Percentiles rank a stretch among this genome's conserved stretches.
Conservation (phyloP, 2,113 vertebrate genomes). For the Trichomycterus rosablanca region DNA sequence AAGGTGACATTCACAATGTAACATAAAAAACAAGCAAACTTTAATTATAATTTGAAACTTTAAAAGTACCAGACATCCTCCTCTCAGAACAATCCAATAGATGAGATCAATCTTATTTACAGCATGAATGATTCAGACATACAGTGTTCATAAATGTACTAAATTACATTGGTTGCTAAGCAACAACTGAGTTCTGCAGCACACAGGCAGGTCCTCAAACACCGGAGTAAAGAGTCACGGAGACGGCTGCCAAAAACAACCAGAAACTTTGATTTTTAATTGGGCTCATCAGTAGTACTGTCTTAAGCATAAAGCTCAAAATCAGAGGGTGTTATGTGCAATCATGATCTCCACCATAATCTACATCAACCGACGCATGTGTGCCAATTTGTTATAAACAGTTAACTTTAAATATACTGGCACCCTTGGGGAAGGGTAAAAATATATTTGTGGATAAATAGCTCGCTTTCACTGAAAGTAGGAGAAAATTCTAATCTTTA, state of each 20-base stretch:
- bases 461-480: no score
- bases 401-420: no score
- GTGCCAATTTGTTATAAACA: neutral
- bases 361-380: neutral
- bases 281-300: neutral
- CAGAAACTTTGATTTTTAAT: neutral
- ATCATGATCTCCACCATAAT: neutral
- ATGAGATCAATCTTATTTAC: constrained; percentile 64
- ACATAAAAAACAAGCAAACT: constrained; percentile 55
- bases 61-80: constrained; percentile 63
- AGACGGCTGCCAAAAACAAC: constrained; percentile 13
- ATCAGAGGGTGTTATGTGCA: neutral
- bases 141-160: constrained; percentile 58
- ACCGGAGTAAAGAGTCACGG: neutral
- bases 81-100: constrained; percentile 49
- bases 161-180: constrained; percentile 60
- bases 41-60: constrained; percentile 63
- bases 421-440: no score
- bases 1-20: neutral
- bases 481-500: no score
- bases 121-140: constrained; percentile 60
- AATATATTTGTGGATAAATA: no score
- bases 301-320: neutral
- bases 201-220: constrained; percentile 15
- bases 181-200: constrained; percentile 60